phyloP scores from a whole-genome alignment of 2,888 invertebrate genomes.

The Argyresthia albistria region DNA sequence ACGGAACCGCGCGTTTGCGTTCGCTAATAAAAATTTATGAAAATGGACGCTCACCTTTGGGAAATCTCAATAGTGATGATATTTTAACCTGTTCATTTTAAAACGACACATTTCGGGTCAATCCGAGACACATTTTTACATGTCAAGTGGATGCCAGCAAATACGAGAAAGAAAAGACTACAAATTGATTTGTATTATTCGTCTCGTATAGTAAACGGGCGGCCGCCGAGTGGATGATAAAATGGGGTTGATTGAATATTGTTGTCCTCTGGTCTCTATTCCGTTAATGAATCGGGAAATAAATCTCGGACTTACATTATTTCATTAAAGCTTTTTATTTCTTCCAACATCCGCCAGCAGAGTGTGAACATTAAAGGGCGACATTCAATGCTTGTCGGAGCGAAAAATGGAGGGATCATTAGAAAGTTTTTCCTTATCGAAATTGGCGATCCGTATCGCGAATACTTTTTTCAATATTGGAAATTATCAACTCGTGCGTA shows the following conservation, averaged over 20 bases:
- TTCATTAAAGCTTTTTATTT: not conserved
- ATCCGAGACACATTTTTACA: too few relatives aligned
- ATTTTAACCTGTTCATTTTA: constrained; percentile 17
- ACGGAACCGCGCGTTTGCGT: constrained; percentile 11
- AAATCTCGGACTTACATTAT: not conserved
- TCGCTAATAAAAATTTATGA: constrained; percentile 30
- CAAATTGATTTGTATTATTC: too few relatives aligned
- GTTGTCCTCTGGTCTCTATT: not conserved
- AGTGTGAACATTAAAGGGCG: too few relatives aligned
- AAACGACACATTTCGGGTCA: constrained; percentile 25
- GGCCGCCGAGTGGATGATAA: constrained; percentile 1
- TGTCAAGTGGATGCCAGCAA: too few relatives aligned
- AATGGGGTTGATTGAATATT: constrained; percentile 8
- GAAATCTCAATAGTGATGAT: constrained; percentile 33
- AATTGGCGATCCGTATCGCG: too few relatives aligned
- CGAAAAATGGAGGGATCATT: too few relatives aligned
- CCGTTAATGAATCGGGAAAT: not conserved
- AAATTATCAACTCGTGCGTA: too few relatives aligned
- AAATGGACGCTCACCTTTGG: constrained; percentile 26
- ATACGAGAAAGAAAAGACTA: too few relatives aligned
- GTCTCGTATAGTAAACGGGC: not conserved
- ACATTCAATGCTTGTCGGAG: too few relatives aligned
- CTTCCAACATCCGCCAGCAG: not conserved
- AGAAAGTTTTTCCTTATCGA: too few relatives aligned
- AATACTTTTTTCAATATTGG: too few relatives aligned